phyloP scores from a whole-genome alignment of 2,113 vertebrate genomes.

The Salvelinus sp. region DNA sequence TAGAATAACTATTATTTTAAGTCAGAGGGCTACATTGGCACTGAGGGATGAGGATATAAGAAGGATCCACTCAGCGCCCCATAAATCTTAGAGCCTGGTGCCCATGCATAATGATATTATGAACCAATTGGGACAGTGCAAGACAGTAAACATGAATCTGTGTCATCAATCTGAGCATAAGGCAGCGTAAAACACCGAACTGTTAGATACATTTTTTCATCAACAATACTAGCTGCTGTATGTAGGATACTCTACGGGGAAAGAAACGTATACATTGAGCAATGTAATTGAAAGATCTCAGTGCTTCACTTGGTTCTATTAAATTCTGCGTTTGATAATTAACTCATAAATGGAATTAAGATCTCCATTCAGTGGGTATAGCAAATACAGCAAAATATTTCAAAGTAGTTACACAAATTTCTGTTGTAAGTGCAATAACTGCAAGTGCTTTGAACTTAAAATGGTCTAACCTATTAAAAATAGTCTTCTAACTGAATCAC shows the following conservation, averaged over 20 bases:
- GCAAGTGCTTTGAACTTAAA: constrained; percentile 14
- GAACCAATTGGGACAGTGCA: background rate
- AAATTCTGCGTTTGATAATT: too few species aligned
- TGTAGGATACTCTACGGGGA: too few species aligned
- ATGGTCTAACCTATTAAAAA: constrained; percentile 20
- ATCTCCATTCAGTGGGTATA: background rate
- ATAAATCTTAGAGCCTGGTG: background rate
- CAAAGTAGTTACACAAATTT: background rate
- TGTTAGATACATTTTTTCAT: background rate
- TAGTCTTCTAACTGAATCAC: constrained; percentile 18
- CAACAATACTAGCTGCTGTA: background rate
- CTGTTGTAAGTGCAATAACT: background rate
- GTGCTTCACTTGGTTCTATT: background rate
- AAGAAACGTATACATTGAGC: too few species aligned
- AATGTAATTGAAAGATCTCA: too few species aligned
- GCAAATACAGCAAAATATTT: background rate
- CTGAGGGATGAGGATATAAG: background rate
- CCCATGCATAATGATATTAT: background rate
- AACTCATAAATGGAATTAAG: too few species aligned
- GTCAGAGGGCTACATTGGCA: background rate
- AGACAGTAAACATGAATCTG: background rate
- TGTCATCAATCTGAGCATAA: background rate
- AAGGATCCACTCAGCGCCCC: background rate
- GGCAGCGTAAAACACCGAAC: background rate
- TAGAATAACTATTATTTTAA: too few species aligned